Evolutionary conservation across 2,797 vertebrate species (phyloP).

Genomic region (Phalanger gymnotis): DNA sequence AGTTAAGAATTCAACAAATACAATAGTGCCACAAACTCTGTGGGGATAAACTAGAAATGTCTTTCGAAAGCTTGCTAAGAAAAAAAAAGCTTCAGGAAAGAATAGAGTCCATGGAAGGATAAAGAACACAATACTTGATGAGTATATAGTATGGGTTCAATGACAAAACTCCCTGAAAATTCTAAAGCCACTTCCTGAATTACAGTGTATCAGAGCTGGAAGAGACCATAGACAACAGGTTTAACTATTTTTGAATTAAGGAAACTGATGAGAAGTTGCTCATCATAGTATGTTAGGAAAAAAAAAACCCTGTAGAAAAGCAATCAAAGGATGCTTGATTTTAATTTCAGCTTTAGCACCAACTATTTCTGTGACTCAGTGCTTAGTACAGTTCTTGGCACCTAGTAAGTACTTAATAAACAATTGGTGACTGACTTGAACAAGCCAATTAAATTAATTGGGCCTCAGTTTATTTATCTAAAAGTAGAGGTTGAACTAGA

Average conservation of each 20-base stretch:
- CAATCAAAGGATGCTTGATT: not conserved
- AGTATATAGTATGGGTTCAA: not conserved
- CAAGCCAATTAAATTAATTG: not conserved
- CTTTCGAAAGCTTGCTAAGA: not conserved
- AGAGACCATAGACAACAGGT: not conserved
- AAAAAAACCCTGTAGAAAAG: not conserved
- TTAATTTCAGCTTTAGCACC: not conserved
- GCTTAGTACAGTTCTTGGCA: not conserved
- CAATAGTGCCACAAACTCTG: not conserved
- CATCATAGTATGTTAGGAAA: not conserved
- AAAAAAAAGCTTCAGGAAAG: not conserved
- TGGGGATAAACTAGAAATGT: not conserved
- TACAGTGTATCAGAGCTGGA: not conserved
- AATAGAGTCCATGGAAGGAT: not conserved
- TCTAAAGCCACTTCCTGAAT: not conserved
- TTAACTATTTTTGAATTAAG: not conserved
- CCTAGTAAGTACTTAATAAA: not conserved
- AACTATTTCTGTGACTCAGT: not conserved
- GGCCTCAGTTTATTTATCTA: not conserved
- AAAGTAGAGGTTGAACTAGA: not conserved
- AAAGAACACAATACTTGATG: not conserved
- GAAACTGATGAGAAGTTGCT: not conserved
- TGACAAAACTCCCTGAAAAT: not conserved
- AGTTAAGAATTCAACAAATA: not conserved
- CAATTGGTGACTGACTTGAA: not conserved